phyloP scores from a whole-genome alignment of 2,113 vertebrate genomes.

The Ardeotis arabs region DNA sequence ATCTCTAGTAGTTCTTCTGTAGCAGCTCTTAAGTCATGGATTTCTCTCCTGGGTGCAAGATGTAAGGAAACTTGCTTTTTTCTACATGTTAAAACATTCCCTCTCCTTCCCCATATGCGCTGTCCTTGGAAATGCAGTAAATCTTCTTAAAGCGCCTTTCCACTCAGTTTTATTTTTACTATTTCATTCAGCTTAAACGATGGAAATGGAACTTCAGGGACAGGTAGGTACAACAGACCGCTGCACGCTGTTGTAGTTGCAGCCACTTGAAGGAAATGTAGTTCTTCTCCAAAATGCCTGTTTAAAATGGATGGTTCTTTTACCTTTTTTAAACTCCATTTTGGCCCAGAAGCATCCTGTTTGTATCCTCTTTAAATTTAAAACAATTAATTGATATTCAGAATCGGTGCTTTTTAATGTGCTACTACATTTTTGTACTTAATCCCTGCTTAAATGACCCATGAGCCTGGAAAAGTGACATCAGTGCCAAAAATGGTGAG shows the following conservation, averaged over 20 bases:
- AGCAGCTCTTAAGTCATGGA: background rate
- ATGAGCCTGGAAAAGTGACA: background rate
- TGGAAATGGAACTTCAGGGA: background rate
- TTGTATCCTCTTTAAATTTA: background rate
- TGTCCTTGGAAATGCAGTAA: background rate
- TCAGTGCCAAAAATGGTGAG: background rate
- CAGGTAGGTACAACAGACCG: background rate
- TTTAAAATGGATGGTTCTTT: background rate
- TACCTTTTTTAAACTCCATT: background rate
- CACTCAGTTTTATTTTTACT: background rate
- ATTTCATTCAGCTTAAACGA: background rate
- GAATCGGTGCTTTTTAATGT: background rate
- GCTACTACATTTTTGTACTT: background rate
- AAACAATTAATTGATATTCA: background rate
- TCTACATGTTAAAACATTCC: background rate
- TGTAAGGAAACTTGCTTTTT: background rate
- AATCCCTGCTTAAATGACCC: background rate
- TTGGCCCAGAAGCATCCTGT: background rate
- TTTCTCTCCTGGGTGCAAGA: background rate
- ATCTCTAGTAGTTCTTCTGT: background rate
- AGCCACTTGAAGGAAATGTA: background rate
- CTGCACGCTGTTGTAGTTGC: rapidly evolving
- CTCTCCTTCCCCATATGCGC: background rate
- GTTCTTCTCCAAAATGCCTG: background rate
- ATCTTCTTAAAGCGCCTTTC: background rate